Evolutionary conservation across 2,888 invertebrate genomes (phyloP), one percentile per base, ranked within the genome.

Genomic region (Adelphocoris suturalis): DNA sequence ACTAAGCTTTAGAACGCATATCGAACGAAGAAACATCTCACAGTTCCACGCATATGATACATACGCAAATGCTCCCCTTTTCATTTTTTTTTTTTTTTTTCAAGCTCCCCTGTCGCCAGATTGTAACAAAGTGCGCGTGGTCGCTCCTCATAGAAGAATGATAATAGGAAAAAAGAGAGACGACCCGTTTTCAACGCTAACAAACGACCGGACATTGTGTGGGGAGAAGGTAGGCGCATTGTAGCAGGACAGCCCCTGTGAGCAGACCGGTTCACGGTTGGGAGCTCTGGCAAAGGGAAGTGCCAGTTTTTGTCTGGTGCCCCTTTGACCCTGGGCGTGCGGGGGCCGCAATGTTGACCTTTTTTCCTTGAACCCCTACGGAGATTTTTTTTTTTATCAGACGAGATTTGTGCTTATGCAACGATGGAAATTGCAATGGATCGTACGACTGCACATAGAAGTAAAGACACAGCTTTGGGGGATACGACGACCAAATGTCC

Each of bases 241-340:
- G 68, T 68, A 3, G 61, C n/a, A 61, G 61, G 61, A 52, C 52
- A 52, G 52, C 13, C 52, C 52, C 52, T 52, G 14, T 11, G 37
- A 2, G 23, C 68, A 23, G 68, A 68, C 68, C 68, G 68, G 68
- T 68, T 61, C 61, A 52, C 52, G 52, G 52, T 52, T 52, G 68
- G 19, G 68, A 23, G 23, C n/a, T 57, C 57, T 3, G 23, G 61
- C 16, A 0, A 23, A 68, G 68, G 68, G 68, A 68, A 68, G 27
- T 68, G n/a, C 23, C 19, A 68, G 23, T 68, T 68, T 68, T 68
- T 27, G 57, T 57, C 7, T n/a, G 27, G 9, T 61, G 61, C 61
- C 61, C 61, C 61, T 68, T 68, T 68, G 68, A 68, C 68, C 68
- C n/a, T 57, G 52, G 16, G 16, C 57, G 0, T 57, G 57, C 16